These are phyloP conservation scores for Pampusana beccarii DNA, from an alignment of 2,113 vertebrate species.

Conservation along the genomic window DNA sequence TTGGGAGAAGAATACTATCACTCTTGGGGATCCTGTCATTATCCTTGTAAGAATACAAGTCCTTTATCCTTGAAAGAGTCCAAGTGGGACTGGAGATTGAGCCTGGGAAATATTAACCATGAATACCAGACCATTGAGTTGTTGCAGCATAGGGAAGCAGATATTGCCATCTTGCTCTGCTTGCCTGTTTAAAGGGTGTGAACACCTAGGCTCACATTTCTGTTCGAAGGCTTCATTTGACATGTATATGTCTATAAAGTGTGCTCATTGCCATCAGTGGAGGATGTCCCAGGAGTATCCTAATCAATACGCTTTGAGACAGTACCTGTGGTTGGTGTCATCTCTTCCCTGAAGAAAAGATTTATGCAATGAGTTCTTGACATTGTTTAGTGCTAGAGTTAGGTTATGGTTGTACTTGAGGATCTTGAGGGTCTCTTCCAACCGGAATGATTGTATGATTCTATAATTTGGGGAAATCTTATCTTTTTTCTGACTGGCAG, in stretches of 20 bases:
- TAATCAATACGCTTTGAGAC: not conserved
- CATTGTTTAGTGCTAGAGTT: no score
- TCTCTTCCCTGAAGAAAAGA: not conserved
- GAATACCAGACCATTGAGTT: not conserved
- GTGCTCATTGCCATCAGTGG: no score
- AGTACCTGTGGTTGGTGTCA: not conserved
- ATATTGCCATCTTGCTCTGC: not conserved
- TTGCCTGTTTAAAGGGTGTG: not conserved
- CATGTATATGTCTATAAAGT: not conserved
- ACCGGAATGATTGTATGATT: no score
- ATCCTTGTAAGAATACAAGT: not conserved
- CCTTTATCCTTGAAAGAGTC: not conserved
- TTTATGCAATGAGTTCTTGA: not conserved
- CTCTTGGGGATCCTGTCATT: not conserved
- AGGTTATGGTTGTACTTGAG: no score
- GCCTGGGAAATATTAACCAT: not conserved
- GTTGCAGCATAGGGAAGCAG: not conserved
- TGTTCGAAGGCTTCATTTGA: not conserved
- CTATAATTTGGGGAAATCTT: not conserved
- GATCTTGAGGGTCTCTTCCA: no score
- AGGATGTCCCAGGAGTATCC: not conserved
- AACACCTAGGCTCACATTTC: not conserved
- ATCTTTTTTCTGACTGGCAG: not conserved
- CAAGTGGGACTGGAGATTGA: not conserved
- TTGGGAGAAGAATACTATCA: no score